Conservation (phyloP, 2,797 vertebrate genomes). For the Alcedo atthis region DNA sequence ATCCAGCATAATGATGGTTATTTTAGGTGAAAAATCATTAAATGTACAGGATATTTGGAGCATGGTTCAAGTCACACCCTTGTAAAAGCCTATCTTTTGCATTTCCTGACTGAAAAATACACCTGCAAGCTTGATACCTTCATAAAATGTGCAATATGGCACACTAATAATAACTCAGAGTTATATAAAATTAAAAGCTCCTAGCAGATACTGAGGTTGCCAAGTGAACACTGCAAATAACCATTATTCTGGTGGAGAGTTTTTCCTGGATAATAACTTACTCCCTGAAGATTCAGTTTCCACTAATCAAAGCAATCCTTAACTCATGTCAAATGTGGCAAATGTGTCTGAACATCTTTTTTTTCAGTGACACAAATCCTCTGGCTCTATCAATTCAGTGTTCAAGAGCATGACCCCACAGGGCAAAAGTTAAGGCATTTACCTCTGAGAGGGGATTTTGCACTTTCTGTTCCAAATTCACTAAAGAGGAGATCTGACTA, state of each 20-base stretch:
- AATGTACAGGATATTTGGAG: not conserved
- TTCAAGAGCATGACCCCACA: not conserved
- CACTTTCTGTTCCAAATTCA: not conserved
- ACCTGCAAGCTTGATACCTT: not conserved
- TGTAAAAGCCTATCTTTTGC: not conserved
- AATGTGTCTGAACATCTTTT: not conserved
- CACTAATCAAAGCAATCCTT: constrained; percentile 30
- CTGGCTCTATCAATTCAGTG: not conserved
- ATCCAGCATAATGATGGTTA: not conserved
- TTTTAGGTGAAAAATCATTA: not conserved
- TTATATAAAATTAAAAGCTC: not conserved
- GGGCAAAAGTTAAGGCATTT: not conserved
- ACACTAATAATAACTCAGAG: constrained; percentile 1
- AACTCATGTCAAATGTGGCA: constrained; percentile 12
- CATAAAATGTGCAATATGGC: not conserved
- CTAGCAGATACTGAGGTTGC: not conserved
- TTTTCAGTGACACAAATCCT: not conserved
- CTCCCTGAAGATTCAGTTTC: not conserved
- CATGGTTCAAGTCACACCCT: not conserved
- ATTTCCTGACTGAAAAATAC: not conserved
- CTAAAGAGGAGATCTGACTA: not conserved
- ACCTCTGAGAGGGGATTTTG: not conserved
- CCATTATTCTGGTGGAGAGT: not conserved
- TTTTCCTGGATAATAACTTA: not conserved
- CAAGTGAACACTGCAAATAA: not conserved